A percentile compares a stretch with the other conserved stretches of the same genome.
phyloP scores from a whole-genome alignment of 2,113 vertebrate species.

The Anoplopoma fimbria region DNA sequence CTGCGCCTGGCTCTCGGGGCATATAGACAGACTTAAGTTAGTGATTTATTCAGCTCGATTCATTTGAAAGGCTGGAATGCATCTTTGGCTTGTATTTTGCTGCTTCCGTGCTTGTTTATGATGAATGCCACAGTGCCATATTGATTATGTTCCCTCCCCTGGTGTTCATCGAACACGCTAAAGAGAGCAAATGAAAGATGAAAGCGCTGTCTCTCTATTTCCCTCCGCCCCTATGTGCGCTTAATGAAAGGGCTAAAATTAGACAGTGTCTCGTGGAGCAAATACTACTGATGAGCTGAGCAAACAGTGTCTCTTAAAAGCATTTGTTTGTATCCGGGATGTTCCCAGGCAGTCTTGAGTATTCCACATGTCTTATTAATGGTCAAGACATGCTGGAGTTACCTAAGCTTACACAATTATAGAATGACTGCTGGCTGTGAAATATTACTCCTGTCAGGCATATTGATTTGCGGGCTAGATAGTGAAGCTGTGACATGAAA shows the following conservation, averaged over 20 bases:
- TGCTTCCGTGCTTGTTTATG: conserved; percentile 72
- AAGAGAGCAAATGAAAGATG: conserved; percentile 83
- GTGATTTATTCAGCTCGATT: conserved; percentile 71
- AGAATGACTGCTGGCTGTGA: conserved; percentile 38
- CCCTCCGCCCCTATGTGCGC: conserved; percentile 38
- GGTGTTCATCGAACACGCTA: conserved; percentile 74
- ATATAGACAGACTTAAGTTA: conserved; percentile 58
- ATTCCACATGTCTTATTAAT: conserved; percentile 64
- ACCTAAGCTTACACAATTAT: conserved; percentile 57
- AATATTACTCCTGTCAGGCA: conserved; percentile 50
- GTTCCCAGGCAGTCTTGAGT: conserved; percentile 37
- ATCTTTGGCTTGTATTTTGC: conserved; percentile 49
- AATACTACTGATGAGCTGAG: conserved; percentile 45
- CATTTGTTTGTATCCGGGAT: conserved; percentile 68
- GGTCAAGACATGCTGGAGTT: conserved; percentile 45
- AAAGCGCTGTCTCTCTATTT: conserved; percentile 66
- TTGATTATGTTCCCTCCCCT: conserved; percentile 78
- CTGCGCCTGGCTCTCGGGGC: conserved; percentile 34
- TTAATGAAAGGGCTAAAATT: conserved; percentile 80
- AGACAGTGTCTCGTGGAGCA: conserved; percentile 56
- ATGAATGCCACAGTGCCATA: conserved; percentile 78
- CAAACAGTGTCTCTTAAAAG: conserved; percentile 57
- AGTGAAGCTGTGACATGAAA: conserved; percentile 64
- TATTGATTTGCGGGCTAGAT: conserved; percentile 58
- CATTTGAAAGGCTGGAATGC: conserved; percentile 49